These are phyloP conservation scores for Anoura caudifer DNA, from an alignment of 2,113 vertebrate genomes.

Conservation along the genomic window DNA sequence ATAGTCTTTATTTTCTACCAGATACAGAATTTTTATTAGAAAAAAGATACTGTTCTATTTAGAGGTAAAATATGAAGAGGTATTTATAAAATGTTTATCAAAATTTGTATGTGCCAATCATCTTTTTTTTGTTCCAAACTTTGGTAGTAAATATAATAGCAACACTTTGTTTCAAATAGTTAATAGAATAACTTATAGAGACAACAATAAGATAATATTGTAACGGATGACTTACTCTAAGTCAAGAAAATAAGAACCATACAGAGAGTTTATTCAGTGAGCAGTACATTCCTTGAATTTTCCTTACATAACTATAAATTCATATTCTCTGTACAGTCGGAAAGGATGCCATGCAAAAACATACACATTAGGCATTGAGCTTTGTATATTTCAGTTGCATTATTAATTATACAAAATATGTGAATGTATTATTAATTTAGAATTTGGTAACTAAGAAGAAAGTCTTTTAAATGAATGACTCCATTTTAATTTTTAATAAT, in stretches of 20 bases:
- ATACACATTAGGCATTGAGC: neutral
- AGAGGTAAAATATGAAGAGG: neutral
- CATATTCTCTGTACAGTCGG: neutral
- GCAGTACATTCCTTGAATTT: constrained; percentile 4
- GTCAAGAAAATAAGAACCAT: neutral
- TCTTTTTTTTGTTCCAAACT: neutral
- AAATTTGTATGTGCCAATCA: neutral
- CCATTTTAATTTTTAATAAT: constrained; percentile 64
- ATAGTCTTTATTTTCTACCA: neutral
- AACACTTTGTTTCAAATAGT: neutral
- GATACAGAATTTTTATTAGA: neutral
- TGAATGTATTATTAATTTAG: constrained; percentile 65
- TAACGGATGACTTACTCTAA: neutral
- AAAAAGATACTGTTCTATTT: neutral
- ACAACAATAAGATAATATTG: neutral
- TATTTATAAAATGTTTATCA: neutral
- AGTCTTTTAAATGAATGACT: constrained; percentile 55
- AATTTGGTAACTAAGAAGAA: constrained; percentile 57
- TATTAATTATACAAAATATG: constrained; percentile 65
- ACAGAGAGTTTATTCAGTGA: neutral
- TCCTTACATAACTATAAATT: neutral
- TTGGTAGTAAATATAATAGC: neutral
- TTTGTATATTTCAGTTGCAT: constrained; percentile 40
- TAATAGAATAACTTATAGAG: neutral
- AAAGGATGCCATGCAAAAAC: constrained; percentile 28